Base-by-base conservation (phyloP, 2,113 vertebrate genomes). In the Eurystomus gularis region DNA sequence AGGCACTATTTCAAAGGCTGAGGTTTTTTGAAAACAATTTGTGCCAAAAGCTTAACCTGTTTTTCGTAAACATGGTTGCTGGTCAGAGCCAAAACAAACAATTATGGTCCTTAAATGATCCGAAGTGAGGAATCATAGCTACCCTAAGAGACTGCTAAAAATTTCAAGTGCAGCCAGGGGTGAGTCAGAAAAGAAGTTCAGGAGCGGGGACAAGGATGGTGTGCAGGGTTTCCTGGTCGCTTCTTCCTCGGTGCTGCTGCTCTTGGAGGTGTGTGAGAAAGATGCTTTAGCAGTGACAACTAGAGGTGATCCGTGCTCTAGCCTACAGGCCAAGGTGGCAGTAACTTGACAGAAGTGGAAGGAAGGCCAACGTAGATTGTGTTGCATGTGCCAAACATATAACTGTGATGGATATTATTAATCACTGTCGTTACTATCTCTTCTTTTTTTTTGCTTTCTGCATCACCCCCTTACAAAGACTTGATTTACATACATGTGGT, bases 31-130 rank as follows among this genome's bases (percentile, higher is more conserved):
- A 93, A 95, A 96, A 95, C 92, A 95, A 97, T 98, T 97, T 95
- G 94, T 98, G 98, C 98, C 98, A 98, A 96, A 96, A 98, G 94
- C 95, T 92, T 98, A 98, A 98, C 98, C 96, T 98, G 98, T 98
- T 98, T 98, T 98, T 98, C 97, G 98, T 98, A 98, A 98, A 98
- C 88, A 94, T 55, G 85, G 91, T 97, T 95, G 64, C 91, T 88
- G 46, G 29, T 95, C 81, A 79, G 95, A 97, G 97, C 97, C 98
- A 98, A 97, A 97, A 92, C 96, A 98, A 97, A 96, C 91, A 97
- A 72, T 79, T 94, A 77, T 84, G 95, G 94, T 96, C 98, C 98
- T 98, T 80, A 97, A 95, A 85, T 98, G 98, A 98, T 98, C 98
- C 28, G 28, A 66, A 44, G 90, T 90, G 88, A 95, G 92, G 92